Evolutionary conservation across 2,797 vertebrate genomes (phyloP), one percentile per base, ranked within the genome.

Genomic region (Paedocypris micromegethes): DNA sequence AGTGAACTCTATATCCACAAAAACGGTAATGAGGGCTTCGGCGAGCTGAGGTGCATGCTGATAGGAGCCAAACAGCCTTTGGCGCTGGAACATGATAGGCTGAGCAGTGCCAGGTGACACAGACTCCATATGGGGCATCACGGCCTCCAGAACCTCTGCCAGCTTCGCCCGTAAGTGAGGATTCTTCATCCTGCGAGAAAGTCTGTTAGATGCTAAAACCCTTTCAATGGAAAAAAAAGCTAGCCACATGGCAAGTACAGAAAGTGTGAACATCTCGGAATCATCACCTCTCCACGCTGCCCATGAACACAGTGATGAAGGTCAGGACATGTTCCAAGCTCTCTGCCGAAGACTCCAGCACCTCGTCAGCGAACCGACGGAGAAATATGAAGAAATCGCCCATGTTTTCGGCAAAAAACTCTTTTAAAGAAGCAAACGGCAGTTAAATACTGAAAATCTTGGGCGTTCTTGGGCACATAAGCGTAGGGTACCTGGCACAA

Each of bases 1-100:
- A 0, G 97, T 99, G 71, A 99, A 99, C 82, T 99, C 97, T 2
- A 99, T 98, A 80, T 99, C 97, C 79, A 98, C 97, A 73, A 99
- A 99, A 80, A 99, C 97, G 69, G 91, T 90, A 86, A 99, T 96
- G 46, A 99, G 92, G 0, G 96, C 94, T 83, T 98, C 94, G 0
- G 97, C 94, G 56, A 99, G 90, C 5, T 90, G 91, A 61, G 93
- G 76, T 1, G 96, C 94, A 0, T 94, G 80, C 7, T 72, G 84
- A 73, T 95, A 98, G 5, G 89, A 86, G 86, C 92, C 94, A 85
- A 99, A 99, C 55, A 94, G 92, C 45, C 92, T 90, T 77, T 97
- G 93, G 57, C 96, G 91, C 66, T 96, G 95, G 62, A 94, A 98
- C 76, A 95, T 86, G 0, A 93, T 92, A 0, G 93, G 93, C 64